These are phyloP conservation scores for Nycticryphes semicollaris DNA, from an alignment of 2,113 vertebrate genomes.

Conservation along the genomic window DNA sequence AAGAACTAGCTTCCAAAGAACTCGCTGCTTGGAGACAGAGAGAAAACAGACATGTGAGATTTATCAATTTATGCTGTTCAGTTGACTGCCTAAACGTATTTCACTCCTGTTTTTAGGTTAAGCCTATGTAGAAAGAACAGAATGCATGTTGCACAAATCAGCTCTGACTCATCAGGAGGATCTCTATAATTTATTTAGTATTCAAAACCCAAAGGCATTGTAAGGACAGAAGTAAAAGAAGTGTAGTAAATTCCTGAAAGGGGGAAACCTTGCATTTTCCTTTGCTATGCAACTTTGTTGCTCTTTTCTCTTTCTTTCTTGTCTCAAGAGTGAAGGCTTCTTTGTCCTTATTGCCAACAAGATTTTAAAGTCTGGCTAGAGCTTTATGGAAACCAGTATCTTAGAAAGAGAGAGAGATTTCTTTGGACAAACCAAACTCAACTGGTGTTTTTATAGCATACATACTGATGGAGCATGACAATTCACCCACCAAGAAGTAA, in stretches of 20 bases:
- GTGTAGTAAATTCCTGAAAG: neutral
- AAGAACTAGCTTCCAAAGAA: constrained; percentile 97
- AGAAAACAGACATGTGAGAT: constrained; percentile 95
- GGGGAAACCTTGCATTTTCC: neutral
- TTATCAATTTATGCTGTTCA: neutral
- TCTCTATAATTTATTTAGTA: neutral
- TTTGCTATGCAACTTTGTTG: neutral
- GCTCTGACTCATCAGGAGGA: neutral
- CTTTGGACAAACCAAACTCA: neutral
- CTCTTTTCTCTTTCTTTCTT: neutral
- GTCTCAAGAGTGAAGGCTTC: neutral
- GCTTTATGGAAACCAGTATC: neutral
- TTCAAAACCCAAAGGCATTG: neutral
- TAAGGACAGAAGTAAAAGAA: neutral
- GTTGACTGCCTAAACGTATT: neutral
- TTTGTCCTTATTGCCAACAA: neutral
- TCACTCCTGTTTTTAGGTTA: neutral
- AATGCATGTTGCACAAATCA: neutral
- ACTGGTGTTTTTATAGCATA: neutral
- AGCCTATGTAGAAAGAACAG: neutral
- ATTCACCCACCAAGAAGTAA: neutral
- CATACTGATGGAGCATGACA: neutral
- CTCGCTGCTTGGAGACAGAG: constrained; percentile 96
- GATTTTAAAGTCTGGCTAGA: neutral
- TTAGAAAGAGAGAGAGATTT: neutral